Evolutionary conservation across 1,140 invertebrate genomes (phyloP), one percentile per base, ranked within the genome.

Genomic region (Triops longicaudatus): DNA sequence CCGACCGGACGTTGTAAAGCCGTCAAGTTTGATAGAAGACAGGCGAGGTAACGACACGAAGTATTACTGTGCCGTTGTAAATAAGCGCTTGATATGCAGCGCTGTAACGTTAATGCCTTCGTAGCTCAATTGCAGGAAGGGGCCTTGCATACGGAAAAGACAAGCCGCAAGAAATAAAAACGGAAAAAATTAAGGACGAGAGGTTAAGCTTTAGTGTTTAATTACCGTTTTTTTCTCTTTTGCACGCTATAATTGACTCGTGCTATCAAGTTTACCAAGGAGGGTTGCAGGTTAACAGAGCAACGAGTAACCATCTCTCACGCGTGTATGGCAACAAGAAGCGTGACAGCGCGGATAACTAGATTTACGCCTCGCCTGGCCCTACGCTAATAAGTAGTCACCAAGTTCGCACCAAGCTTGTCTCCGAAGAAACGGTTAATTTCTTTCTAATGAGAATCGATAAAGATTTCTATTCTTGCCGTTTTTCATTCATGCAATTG

Each of bases 341-440:
- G 50, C 50, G 50, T 63, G 50, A 63, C 50, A 63, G 50, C 50
- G 50, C 50, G n/a, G 50, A 63, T 63, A 63, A 63, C 50, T 63
- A 63, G 22, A 22, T 63, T 63, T 63, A 63, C 50, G 50, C 50
- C 22, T 63, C 50, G 50, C 14, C n/a, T 63, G 50, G 17, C 22
- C 22, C 50, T 63, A 63, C 17, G n/a, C 50, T 63, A 63, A 63
- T 63, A 63, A 63, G 50, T 63, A 63, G 50, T 63, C 50, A 63
- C 50, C 50, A 17, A 63, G n/a, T 22, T 63, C 22, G 31, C 31
- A 10, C 50, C 50, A 10, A 9, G 14, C 50, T 63, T 63, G 10
- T 14, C 50, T 63, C 17, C 1, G 17, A 22, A 63, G 22, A 22
- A 22, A 22, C 50, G 50, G 50, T 14, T n/a, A 6, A 63, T 63